A percentile compares a stretch with the other conserved stretches of the same genome.
Evolutionary conservation across 2,888 invertebrate species (phyloP).

Genomic region (Ischnus inquisitorius): DNA sequence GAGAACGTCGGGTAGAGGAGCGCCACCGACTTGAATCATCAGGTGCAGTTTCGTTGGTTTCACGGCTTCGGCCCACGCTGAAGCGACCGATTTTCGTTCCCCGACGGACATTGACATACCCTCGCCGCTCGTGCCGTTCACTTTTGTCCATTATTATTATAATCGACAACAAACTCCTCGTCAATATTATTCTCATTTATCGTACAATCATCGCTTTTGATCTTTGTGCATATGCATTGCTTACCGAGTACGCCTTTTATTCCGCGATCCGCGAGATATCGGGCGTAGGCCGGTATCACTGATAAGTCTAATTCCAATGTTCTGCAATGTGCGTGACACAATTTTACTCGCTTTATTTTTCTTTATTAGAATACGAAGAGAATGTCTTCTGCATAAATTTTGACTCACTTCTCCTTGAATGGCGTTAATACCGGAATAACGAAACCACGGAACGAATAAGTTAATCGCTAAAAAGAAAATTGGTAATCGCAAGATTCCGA

Average conservation of each 20-base stretch:
- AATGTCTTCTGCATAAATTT: conserved; percentile 22
- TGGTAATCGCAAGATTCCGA: conserved; percentile 4
- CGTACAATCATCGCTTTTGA: conserved; percentile 39
- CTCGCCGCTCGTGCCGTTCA: conserved; percentile 94
- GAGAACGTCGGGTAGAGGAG: conserved; percentile 89
- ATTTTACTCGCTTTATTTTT: conserved; percentile 39
- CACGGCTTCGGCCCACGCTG: conserved; percentile 89
- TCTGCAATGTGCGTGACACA: conserved; percentile 60
- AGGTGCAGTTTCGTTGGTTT: conserved; percentile 87
- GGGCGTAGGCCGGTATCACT: conserved; percentile 89
- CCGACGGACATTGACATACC: conserved; percentile 89
- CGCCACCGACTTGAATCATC: conserved; percentile 92
- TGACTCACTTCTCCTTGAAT: conserved; percentile 87
- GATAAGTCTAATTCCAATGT: conserved; percentile 78
- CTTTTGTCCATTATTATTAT: conserved; percentile 84
- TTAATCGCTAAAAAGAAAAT: conserved; percentile 68
- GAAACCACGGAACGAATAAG: conserved; percentile 87
- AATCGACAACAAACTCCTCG: neutral
- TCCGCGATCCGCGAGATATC: conserved; percentile 88
- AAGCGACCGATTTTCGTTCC: conserved; percentile 90
- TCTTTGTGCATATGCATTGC: conserved; percentile 6
- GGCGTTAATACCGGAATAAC: conserved; percentile 92
- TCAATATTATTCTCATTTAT: conserved; percentile 26
- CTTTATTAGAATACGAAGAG: neutral
- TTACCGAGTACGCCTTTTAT: conserved; percentile 90